Evolutionary conservation across 2,113 vertebrate genomes (phyloP), one percentile per base, ranked within the genome.

Genomic region (Pyrgilauda ruficollis): DNA sequence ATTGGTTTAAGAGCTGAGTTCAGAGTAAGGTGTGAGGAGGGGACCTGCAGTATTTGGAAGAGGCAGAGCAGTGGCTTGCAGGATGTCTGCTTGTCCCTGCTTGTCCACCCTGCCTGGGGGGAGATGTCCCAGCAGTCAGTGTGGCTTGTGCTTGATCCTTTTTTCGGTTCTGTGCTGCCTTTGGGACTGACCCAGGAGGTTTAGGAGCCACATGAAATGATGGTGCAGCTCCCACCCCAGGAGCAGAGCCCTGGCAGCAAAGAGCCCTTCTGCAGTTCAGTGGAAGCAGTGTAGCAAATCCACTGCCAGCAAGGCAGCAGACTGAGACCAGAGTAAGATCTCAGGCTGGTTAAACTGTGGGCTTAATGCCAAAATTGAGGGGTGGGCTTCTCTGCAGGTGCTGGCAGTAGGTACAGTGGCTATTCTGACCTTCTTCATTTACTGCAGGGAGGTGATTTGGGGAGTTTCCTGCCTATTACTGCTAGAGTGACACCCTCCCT

Each of bases 171-270:
- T 70, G 11, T 56, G 55, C 69, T 74, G 41, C 21, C 23, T 81
- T 81, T 0, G 1, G 59, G 46, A 28, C 15, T 67, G 47, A 58
- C 2, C 12, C 37, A 20, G 63, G 79, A 52, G 4, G 24, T 49
- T 53, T 8, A 61, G 59, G 72, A 69, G 16, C 58, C 21, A 2
- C 0, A 0, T 46, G 58, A 46, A 19, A 1, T 33, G 58, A 20
- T 56, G 46, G 16, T 41, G 31, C 30, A 76, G 59, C 43, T 86
- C 50, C 64, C 50, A 4, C 10, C 3, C 15, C 39, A 53, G 52
- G 62, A 79, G 41, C 56, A 80, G 80, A 76, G 49, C 47, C 37
- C 43, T 43, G 35, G 47, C 31, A 82, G 70, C 67, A 43, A 35
- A 47, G 22, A 41, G 44, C 44, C 33, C 56, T 55, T 43, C 22